Conservation (phyloP, 2,888 invertebrate species). For the Scaeva pyrastri region DNA sequence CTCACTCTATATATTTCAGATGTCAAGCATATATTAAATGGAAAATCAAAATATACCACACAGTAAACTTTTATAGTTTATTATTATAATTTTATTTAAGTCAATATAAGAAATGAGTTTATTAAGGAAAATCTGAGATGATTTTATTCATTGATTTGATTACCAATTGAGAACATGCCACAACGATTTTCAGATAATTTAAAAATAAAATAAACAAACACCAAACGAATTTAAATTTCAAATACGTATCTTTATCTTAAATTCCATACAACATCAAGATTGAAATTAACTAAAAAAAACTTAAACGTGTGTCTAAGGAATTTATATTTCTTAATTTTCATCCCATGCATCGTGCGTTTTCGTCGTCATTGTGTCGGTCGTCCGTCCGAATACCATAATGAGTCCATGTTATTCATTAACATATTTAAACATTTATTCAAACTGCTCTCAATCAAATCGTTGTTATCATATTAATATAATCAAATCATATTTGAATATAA, state of each 20-base stretch:
- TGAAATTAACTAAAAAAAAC: no score
- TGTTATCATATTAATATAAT: conserved; percentile 19
- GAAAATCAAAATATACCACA: no score
- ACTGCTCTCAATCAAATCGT: conserved; percentile 17
- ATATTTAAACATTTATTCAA: conserved; percentile 29
- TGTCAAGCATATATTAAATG: no score
- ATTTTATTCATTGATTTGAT: no score
- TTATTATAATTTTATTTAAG: no score
- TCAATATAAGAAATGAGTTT: no score
- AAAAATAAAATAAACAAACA: not conserved
- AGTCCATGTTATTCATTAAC: not conserved
- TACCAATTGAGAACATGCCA: no score
- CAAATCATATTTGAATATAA: conserved; percentile 1
- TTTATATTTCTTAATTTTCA: conserved; percentile 33
- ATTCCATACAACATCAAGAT: conserved; percentile 4
- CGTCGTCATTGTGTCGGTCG: no score
- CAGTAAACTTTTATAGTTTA: no score
- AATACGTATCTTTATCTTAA: not conserved
- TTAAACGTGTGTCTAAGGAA: conserved; percentile 5
- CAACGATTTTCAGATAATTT: not conserved
- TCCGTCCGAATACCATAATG: not conserved
- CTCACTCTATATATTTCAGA: no score
- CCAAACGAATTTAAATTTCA: not conserved
- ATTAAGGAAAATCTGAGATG: no score
- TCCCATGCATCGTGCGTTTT: no score